Evolutionary conservation across 2,797 vertebrate species (phyloP), one percentile per base, ranked within the genome.

Genomic region (Clarias pachynema): DNA sequence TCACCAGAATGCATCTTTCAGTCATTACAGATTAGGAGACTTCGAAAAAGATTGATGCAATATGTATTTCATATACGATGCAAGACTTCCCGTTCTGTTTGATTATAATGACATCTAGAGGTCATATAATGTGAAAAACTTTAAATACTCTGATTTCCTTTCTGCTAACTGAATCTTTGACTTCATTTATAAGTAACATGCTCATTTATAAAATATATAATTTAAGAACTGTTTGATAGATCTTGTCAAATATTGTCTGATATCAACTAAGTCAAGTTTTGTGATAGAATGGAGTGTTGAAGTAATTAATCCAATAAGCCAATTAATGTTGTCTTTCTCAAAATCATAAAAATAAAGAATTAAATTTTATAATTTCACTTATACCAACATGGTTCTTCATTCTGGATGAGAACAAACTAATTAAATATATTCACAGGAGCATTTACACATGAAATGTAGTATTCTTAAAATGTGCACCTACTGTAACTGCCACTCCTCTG

Each of bases 21-120:
- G 6, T 3, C 12, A 49, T 73, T 73, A 73, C 40, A n/a, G 12
- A 49, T 53, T 53, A 44, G 2, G 24, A 15, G 14, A 26, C 1
- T 49, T 49, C 5, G 26, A 26, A 53, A 16, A 49, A 5, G 12
- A 16, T 73, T n/a, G 5, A 56, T 29, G n/a, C 1, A 20, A 74
- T 56, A 29, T 75, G 16, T 8, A 26, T 73, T 44, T 73, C 24
- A 26, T 16, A 44, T 8, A 56, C 0, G 2, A 2, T 0, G 3
- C 18, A 56, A 56, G 49, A 57, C 26, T 4, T 56, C 26, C 9
- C 49, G 29, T 75, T 26, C 73, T 57, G 49, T 73, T 73, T 26
- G 40, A 73, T 24, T 53, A 16, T 73, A 26, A 73, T 26, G 70
- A 73, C 40, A 26, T 73, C 44, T 26, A 73, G 70, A 73, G 70